Evolutionary conservation across 2,888 invertebrate genomes (phyloP).

Genomic region (Altica lythri): DNA sequence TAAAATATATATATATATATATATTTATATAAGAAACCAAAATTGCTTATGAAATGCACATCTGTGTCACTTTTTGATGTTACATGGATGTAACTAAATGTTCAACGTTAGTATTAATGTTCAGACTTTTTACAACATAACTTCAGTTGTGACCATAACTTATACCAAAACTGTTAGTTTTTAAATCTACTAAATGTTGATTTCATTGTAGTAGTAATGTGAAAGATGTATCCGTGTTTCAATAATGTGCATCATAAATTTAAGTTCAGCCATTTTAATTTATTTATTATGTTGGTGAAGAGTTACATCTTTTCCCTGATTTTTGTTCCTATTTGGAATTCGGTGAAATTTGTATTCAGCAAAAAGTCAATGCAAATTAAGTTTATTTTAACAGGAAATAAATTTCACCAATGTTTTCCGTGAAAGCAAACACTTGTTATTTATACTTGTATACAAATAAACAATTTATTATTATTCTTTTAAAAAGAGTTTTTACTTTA

Average conservation of each 20-base stretch:
- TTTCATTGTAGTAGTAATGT: no score
- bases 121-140: no score
- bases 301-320: conserved; percentile 12
- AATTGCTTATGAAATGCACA: not conserved
- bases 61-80: conserved; percentile 8
- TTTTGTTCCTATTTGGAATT: conserved; percentile 42
- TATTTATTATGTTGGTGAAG: conserved; percentile 1
- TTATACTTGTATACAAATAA: conserved; percentile 41
- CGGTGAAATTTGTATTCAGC: conserved; percentile 38
- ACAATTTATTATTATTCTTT: no score
- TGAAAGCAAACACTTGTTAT: conserved; percentile 46
- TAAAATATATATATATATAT: no score
- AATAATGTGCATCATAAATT: no score
- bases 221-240: not conserved
- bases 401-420: conserved; percentile 47
- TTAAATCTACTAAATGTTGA: no score
- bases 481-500: no score
- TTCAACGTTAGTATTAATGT: conserved; percentile 21
- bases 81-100: conserved; percentile 23
- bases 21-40: no score
- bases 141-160: no score
- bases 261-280: conserved; percentile 7
- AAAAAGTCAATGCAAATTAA: conserved; percentile 34
- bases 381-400: conserved; percentile 27
- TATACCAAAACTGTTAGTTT: no score